Base-by-base conservation (phyloP, 2,888 invertebrate genomes). In the Acrobasis repandana region DNA sequence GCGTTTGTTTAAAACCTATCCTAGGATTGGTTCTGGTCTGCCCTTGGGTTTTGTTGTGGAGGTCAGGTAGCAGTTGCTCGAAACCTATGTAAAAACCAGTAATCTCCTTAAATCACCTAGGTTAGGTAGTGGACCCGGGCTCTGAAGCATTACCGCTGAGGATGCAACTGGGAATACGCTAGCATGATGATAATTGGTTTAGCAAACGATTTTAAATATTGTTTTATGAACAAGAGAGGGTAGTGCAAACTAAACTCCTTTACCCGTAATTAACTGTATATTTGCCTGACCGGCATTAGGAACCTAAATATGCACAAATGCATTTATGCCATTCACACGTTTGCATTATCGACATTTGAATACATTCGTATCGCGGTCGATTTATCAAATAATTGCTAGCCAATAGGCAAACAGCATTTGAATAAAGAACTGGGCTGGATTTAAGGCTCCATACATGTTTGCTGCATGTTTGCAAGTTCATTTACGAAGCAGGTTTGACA, bases 331-430 rank as follows among this genome's bases (percentile, higher is more conserved):
- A 54, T 38, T 38, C 43, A 54, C 16, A 54, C 9, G 52, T 52
- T 52, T 36, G 36, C 52, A 54, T 38, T 54, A 38, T 54, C 43
- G 38, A 50, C 20, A 50, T 54, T 38, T 2, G 54, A 54, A 38
- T 14, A 56, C 51, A 43, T 38, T 48, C 34, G 20, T 51, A 62
- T 62, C 58, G 58, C 52, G 58, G 48, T 56, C 60, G n/a, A 61
- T 57, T 65, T 61, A 65, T 61, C 56, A 57, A 54, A 54, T 58
- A 62, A 65, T 63, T 67, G 63, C 61, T 59, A 54, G 61, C 57
- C 50, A 50, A 63, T 60, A 57, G 62, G 58, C 67, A 69, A 70
- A 70, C 62, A 67, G 46, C 47, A 69, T 67, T 68, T 67, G 65
- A 68, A 68, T 68, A 65, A 62, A 64, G 58, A 63, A 63, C 51